These are phyloP conservation scores for Neoitamus cyanurus DNA, from an alignment of 2,888 invertebrate species.

Conservation along the genomic window DNA sequence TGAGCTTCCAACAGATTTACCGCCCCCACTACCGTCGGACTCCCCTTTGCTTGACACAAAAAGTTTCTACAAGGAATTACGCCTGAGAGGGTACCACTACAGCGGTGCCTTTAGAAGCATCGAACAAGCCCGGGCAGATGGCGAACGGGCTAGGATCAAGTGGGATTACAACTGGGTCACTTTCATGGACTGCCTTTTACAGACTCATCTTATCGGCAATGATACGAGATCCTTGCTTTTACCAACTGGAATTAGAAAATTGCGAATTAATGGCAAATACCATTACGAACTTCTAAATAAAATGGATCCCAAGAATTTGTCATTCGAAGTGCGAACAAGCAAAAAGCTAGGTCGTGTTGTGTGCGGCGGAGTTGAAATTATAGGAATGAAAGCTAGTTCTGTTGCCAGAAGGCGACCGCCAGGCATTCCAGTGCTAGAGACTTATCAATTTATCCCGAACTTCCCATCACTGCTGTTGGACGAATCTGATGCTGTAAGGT, in stretches of 20 bases:
- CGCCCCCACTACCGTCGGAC: slow-evolving; percentile 55
- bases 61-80: slow-evolving; percentile 78
- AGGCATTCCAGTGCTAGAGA: slow-evolving; percentile 81
- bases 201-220: slow-evolving; percentile 78
- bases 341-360: slow-evolving; percentile 64
- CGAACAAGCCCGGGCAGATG: slow-evolving; percentile 61
- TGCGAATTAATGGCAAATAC: slow-evolving; percentile 75
- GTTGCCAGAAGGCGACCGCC: slow-evolving; percentile 77
- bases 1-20: slow-evolving; percentile 52
- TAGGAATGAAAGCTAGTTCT: slow-evolving; percentile 80
- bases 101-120: slow-evolving; percentile 62
- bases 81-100: slow-evolving; percentile 78
- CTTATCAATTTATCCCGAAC: slow-evolving; percentile 79
- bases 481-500: slow-evolving; percentile 69
- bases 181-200: slow-evolving; percentile 90
- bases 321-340: slow-evolving; percentile 61
- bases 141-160: slow-evolving; percentile 62
- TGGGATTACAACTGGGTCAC: slow-evolving; percentile 90
- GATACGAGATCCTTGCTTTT: slow-evolving; percentile 77
- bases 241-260: slow-evolving; percentile 79
- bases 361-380: slow-evolving; percentile 81
- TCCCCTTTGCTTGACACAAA: slow-evolving; percentile 68
- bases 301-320: slow-evolving; percentile 60
- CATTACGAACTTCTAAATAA: slow-evolving; percentile 69
- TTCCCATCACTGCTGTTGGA: slow-evolving; percentile 58